phyloP scores from a whole-genome alignment of 2,797 vertebrate genomes.

The Syngnathus rostellatus region DNA sequence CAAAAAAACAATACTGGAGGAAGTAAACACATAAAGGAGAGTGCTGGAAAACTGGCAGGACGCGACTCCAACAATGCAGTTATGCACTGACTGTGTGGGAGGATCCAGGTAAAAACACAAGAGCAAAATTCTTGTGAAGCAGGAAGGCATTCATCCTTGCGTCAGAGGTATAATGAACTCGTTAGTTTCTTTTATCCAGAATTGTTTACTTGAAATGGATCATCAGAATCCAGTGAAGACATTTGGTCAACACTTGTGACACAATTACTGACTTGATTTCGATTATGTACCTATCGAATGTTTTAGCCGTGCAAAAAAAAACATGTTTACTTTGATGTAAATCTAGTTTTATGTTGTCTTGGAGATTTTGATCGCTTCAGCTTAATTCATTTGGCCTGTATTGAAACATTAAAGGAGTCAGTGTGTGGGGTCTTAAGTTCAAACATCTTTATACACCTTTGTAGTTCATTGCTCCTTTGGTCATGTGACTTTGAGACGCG shows the following conservation, averaged over 20 bases:
- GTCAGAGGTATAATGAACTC: slow-evolving; percentile 1
- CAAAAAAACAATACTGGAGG: neutral
- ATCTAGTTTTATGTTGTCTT: neutral
- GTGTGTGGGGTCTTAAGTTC: neutral
- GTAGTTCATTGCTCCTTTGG: neutral
- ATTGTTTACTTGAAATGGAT: neutral
- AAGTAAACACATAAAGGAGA: neutral
- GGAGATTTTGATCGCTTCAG: neutral
- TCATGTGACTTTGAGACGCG: neutral
- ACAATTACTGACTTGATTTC: too few relatives aligned
- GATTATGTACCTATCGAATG: too few relatives aligned
- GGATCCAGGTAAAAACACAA: slow-evolving; percentile 30
- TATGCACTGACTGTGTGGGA: slow-evolving; percentile 12
- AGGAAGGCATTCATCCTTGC: slow-evolving; percentile 6
- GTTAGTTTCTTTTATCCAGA: neutral
- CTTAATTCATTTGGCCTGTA: neutral
- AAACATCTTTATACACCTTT: neutral
- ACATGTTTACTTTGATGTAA: neutral
- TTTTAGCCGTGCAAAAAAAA: too few relatives aligned
- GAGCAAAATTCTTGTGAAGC: slow-evolving; percentile 23
- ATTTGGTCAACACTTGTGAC: too few relatives aligned
- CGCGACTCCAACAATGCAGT: slow-evolving; percentile 26
- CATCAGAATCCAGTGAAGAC: neutral
- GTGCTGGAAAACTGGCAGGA: slow-evolving; percentile 14
- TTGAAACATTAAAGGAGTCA: neutral